These are phyloP conservation scores for Sebastes vulpes DNA, from an alignment of 2,797 vertebrate species.

Conservation along the genomic window DNA sequence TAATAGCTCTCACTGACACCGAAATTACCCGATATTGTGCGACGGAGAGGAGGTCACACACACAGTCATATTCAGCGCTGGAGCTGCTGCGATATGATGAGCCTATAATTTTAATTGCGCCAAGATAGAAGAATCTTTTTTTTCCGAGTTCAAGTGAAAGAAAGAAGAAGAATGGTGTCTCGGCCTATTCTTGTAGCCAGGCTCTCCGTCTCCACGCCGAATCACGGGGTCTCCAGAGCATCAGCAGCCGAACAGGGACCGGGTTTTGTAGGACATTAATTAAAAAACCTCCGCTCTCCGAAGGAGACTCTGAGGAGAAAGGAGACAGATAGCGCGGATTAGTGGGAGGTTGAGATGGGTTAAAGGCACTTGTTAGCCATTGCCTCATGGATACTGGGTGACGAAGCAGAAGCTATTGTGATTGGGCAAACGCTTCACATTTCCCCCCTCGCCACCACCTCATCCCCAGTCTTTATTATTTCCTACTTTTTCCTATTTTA, in stretches of 20 bases:
- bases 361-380: conserved; percentile 43
- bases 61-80: neutral
- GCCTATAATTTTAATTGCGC: conserved; percentile 8
- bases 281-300: conserved; percentile 49
- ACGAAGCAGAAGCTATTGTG: conserved; percentile 16
- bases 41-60: neutral
- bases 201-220: conserved; percentile 16
- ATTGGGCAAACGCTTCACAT: conserved; percentile 4
- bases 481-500: conserved; percentile 33
- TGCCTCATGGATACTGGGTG: conserved; percentile 19
- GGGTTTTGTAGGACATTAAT: conserved; percentile 61
- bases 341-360: conserved; percentile 20
- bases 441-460: neutral
- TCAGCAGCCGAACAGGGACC: conserved; percentile 17
- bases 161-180: neutral
- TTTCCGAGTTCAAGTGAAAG: neutral
- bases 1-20: neutral
- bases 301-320: conserved; percentile 47
- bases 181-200: neutral
- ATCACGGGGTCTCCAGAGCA: conserved; percentile 28
- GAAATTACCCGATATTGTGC: conserved; percentile 5
- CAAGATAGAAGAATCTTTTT: conserved; percentile 19
- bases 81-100: conserved; percentile 28
- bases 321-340: conserved; percentile 26
- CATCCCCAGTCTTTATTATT: conserved; percentile 5